These are phyloP conservation scores for Jaculus jaculus DNA, from an alignment of 2,113 vertebrate species.

Conservation along the genomic window DNA sequence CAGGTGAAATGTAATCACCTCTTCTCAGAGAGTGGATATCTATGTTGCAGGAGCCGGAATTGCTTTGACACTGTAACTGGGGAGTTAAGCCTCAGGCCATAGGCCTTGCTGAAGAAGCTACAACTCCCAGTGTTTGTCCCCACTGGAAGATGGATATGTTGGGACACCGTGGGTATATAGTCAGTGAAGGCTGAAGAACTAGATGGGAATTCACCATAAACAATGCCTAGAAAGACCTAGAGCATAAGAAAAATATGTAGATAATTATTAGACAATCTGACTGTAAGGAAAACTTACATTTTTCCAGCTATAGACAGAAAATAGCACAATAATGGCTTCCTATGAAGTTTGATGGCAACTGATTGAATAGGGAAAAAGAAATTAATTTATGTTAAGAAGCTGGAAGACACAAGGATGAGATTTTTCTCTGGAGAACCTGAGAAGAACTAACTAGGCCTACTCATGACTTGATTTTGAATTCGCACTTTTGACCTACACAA, in stretches of 20 bases:
- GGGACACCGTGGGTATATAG: not conserved
- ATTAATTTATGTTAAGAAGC: no score
- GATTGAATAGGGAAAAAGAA: not conserved
- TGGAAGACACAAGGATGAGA: not conserved
- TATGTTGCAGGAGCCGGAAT: not conserved
- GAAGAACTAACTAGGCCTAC: not conserved
- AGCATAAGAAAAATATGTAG: not conserved
- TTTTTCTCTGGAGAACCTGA: not conserved
- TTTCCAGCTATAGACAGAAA: not conserved
- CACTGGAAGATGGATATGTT: no score
- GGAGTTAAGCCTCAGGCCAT: not conserved
- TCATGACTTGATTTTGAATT: not conserved
- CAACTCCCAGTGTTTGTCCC: not conserved
- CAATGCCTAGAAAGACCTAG: not conserved
- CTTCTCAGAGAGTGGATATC: not conserved
- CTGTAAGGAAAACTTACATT: not conserved
- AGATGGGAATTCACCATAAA: not conserved
- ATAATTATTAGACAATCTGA: not conserved
- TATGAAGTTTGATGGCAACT: not conserved
- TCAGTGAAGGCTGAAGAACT: not conserved
- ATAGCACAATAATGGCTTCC: not conserved
- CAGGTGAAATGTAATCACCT: not conserved
- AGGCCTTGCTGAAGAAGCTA: not conserved
- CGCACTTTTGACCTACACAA: not conserved
- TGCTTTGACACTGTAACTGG: not conserved